Percentiles rank a stretch among this genome's conserved stretches.
These are phyloP conservation scores for Bombylius discolor DNA, from an alignment of 2,888 invertebrate species.

Conservation along the genomic window DNA sequence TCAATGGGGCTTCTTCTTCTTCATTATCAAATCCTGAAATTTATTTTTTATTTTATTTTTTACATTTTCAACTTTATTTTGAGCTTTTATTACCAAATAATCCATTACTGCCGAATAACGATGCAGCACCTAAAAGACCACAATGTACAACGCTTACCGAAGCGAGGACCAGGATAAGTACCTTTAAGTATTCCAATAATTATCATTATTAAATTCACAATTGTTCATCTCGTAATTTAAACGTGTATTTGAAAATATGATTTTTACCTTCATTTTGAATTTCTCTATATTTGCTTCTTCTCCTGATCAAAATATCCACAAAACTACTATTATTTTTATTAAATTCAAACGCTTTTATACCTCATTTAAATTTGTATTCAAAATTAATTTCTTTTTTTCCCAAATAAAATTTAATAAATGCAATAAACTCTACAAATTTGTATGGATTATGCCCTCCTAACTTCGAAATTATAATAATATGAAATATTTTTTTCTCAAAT, in stretches of 20 bases:
- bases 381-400: background rate
- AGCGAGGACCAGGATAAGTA: conserved; percentile 5
- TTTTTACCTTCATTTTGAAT: conserved; percentile 3
- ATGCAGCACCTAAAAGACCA: background rate
- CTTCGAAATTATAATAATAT: no score
- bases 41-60: no score
- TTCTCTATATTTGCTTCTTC: background rate
- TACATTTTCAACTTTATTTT: no score
- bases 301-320: conserved; percentile 4
- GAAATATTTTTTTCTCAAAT: no score
- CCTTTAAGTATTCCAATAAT: background rate
- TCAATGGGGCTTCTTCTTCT: background rate
- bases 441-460: background rate
- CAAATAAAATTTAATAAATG: background rate
- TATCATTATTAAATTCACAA: background rate
- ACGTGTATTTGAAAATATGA: no score
- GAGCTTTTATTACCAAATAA: background rate
- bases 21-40: background rate
- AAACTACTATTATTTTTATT: conserved; percentile 1
- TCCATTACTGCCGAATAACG: background rate
- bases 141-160: background rate
- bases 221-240: background rate
- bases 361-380: background rate
- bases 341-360: conserved; percentile 3
- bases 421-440: background rate